Evolutionary conservation across 2,888 invertebrate genomes (phyloP).

Genomic region (Clistopyga incitator): DNA sequence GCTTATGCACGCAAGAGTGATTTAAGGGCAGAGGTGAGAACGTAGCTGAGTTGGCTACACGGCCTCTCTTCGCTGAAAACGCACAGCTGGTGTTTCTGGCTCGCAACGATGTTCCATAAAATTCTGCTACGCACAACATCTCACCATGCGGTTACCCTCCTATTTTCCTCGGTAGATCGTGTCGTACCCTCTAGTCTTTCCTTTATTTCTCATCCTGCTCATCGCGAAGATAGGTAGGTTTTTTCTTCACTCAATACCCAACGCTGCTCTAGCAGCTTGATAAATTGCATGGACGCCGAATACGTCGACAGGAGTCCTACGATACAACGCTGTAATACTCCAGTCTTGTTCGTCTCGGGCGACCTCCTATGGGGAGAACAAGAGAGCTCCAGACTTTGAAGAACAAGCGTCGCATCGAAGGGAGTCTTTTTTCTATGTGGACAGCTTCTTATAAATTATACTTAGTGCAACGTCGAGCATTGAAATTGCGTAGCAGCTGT

Average conservation of each 20-base stretch:
- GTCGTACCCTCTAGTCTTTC: background rate
- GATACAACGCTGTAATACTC: constrained; percentile 6
- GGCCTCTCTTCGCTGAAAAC: constrained; percentile 8
- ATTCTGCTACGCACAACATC: constrained; percentile 18
- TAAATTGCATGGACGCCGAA: constrained; percentile 39
- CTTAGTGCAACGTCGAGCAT: constrained; percentile 5
- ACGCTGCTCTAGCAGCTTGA: constrained; percentile 26
- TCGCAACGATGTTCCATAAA: constrained; percentile 30
- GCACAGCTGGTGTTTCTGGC: constrained; percentile 49
- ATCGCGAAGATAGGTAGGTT: constrained; percentile 10
- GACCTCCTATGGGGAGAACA: background rate
- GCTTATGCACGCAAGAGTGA: constrained; percentile 62
- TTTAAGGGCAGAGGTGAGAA: constrained; percentile 47
- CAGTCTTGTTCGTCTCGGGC: background rate
- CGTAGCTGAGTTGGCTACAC: background rate
- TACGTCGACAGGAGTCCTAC: background rate
- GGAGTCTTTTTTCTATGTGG: constrained; percentile 16
- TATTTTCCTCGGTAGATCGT: background rate
- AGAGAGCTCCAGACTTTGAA: background rate
- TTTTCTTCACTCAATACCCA: constrained; percentile 11
- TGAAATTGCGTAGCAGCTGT: constrained; percentile 8
- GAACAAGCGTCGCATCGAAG: constrained; percentile 5
- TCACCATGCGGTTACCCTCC: background rate
- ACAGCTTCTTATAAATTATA: constrained; percentile 46
- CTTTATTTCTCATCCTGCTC: constrained; percentile 29